Conservation (phyloP, 2,888 invertebrate species). For the Conops quadrifasciatus region DNA sequence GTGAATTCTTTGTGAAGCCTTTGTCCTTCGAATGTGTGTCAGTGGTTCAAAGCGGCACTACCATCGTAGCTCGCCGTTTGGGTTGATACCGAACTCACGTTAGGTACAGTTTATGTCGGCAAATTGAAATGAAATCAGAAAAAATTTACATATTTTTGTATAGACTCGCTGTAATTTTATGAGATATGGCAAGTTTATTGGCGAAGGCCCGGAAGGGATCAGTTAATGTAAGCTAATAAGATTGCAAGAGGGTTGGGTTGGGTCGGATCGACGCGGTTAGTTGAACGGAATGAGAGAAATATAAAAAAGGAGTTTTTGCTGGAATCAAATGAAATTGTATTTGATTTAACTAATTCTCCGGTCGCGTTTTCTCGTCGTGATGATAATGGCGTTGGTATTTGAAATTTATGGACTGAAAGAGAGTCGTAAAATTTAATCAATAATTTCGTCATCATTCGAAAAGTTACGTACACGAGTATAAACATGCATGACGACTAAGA, state of each 20-base stretch:
- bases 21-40: conserved; percentile 19
- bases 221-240: too few species aligned
- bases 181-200: background rate
- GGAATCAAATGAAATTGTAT: too few species aligned
- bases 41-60: background rate
- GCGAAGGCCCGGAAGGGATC: too few species aligned
- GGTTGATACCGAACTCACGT: too few species aligned
- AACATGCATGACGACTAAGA: too few species aligned
- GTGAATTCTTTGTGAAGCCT: background rate
- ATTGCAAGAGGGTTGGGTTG: too few species aligned
- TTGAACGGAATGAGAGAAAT: too few species aligned
- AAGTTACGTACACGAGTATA: background rate
- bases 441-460: background rate
- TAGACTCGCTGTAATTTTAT: conserved; percentile 4
- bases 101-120: background rate
- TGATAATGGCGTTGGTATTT: background rate
- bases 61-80: too few species aligned
- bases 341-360: too few species aligned
- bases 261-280: too few species aligned
- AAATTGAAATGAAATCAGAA: conserved; percentile 8
- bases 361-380: too few species aligned
- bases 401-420: conserved; percentile 3
- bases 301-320: too few species aligned
- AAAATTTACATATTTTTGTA: background rate
- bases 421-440: background rate